These are phyloP conservation scores for Umimayanthus kanabou DNA, from an alignment of 92 coral and sea anemone species.

Conservation along the genomic window DNA sequence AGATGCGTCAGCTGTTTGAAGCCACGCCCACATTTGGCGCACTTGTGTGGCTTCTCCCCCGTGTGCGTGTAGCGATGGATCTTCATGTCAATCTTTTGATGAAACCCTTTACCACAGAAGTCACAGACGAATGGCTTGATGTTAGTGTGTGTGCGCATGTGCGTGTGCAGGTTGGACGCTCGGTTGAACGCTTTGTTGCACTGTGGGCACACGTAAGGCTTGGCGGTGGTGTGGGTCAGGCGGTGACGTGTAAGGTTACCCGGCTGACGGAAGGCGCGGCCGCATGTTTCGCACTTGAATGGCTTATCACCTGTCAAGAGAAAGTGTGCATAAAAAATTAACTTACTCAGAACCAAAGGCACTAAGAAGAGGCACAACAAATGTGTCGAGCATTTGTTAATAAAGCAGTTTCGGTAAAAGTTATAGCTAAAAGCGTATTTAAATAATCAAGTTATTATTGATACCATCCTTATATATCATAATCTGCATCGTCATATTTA, in stretches of 20 bases:
- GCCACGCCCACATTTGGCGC: constrained; percentile 91
- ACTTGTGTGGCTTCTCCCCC: constrained; percentile 96
- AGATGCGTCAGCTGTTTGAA: constrained; percentile 94
- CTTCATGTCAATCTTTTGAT: constrained; percentile 98
- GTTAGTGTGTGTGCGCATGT: constrained; percentile 96
- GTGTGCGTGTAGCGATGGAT: constrained; percentile 98
- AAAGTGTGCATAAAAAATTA: no score
- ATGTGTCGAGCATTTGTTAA: no score
- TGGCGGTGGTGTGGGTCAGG: constrained; percentile 85
- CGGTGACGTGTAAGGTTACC: constrained; percentile 86
- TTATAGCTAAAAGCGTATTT: no score
- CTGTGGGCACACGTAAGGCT: constrained; percentile 93
- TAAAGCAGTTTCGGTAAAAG: no score
- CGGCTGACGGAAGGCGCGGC: constrained; percentile 86
- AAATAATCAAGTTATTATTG: no score
- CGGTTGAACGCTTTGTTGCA: constrained; percentile 99
- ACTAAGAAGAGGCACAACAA: no score
- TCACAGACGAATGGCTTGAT: constrained; percentile 95
- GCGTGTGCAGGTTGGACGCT: constrained; percentile 96
- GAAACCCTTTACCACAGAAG: constrained; percentile 96
- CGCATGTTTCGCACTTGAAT: constrained; percentile 78
- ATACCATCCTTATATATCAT: no score
- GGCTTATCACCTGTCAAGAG: constrained; percentile 62
- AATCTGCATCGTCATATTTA: no score
- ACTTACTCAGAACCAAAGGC: no score